Evolutionary conservation across 2,113 vertebrate genomes (phyloP).

Genomic region (Odontophorus gujanensis): DNA sequence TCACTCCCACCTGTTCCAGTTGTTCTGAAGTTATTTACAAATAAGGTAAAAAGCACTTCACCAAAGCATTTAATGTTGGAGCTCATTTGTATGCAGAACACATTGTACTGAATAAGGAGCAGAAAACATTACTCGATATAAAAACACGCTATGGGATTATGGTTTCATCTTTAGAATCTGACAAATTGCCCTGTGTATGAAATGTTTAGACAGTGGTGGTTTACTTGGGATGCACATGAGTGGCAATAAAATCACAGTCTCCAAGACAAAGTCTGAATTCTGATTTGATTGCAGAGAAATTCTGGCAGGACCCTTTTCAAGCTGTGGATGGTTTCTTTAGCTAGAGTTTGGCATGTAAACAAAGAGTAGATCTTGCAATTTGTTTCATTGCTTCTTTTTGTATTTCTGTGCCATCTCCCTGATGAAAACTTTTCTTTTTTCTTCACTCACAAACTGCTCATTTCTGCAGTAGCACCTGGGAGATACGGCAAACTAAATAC

Average conservation of each 20-base stretch:
- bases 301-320: conserved; percentile 31
- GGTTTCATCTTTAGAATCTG: conserved; percentile 38
- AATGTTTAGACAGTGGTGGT: conserved; percentile 38
- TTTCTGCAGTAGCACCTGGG: background rate
- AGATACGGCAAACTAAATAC: background rate
- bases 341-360: conserved; percentile 14
- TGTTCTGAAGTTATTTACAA: conserved; percentile 9
- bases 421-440: conserved; percentile 12
- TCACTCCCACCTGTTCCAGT: background rate
- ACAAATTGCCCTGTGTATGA: conserved; percentile 37
- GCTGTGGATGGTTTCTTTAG: conserved; percentile 25
- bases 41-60: conserved; percentile 1
- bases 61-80: background rate
- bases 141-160: conserved; percentile 32
- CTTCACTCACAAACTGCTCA: background rate
- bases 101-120: background rate
- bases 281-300: conserved; percentile 27
- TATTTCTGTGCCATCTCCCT: conserved; percentile 2
- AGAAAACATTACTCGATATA: conserved; percentile 17
- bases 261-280: conserved; percentile 27
- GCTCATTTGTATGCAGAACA: conserved; percentile 8
- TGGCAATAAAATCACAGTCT: conserved; percentile 43
- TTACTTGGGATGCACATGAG: conserved; percentile 16
- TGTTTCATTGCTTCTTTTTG: background rate
- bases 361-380: conserved; percentile 19